Percentiles rank a stretch among this genome's conserved stretches.
Evolutionary conservation across 2,113 vertebrate species (phyloP).

Genomic region (Colaptes auratus): DNA sequence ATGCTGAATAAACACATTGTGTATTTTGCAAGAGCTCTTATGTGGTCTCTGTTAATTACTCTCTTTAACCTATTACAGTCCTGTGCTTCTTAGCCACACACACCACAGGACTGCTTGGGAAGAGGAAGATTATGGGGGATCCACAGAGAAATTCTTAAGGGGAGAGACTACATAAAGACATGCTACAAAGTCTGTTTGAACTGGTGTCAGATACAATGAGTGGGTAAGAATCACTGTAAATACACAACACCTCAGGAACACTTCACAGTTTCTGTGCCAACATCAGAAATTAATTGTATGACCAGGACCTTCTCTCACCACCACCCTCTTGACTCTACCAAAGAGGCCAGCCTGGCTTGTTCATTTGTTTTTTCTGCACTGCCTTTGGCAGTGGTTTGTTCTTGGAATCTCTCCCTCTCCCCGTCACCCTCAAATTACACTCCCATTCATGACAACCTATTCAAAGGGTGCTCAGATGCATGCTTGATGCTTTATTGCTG

Average conservation of each 20-base stretch:
- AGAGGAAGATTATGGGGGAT: conserved; percentile 16
- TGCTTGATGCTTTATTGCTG: neutral
- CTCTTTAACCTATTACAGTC: conserved; percentile 42
- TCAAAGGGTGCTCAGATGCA: conserved; percentile 1
- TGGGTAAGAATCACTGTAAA: conserved; percentile 29
- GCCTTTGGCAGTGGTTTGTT: neutral
- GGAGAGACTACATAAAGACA: neutral
- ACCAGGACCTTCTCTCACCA: neutral
- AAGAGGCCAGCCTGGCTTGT: neutral
- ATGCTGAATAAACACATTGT: conserved; percentile 62
- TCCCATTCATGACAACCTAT: neutral
- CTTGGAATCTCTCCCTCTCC: neutral
- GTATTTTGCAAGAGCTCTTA: conserved; percentile 51
- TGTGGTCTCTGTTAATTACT: conserved; percentile 64
- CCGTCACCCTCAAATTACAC: conserved; percentile 28
- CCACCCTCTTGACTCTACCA: neutral
- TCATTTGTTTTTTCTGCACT: neutral
- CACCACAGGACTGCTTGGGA: conserved; percentile 39
- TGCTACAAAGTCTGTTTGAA: neutral
- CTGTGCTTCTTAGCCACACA: conserved; percentile 18
- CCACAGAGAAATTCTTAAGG: neutral
- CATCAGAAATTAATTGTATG: conserved; percentile 1
- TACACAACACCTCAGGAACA: neutral
- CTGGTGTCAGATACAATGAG: conserved; percentile 29
- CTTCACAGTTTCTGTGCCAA: conserved; percentile 2